Conservation (phyloP, 2,797 vertebrate genomes). For the Pseudopleuronectes americanus region DNA sequence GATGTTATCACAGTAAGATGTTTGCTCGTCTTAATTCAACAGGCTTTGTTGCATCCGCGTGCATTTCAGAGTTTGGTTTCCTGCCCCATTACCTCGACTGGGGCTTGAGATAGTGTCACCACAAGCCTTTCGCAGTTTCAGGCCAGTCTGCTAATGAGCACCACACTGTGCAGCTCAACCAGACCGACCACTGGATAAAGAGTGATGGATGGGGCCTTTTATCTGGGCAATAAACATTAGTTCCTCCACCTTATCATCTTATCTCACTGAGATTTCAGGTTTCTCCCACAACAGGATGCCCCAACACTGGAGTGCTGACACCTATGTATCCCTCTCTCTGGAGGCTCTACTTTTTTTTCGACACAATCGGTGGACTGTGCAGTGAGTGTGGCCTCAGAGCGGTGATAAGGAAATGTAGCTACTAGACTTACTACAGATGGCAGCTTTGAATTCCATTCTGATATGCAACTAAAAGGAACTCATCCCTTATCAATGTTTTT, state of each 20-base stretch:
- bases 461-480: too few relatives aligned
- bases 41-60: conserved; percentile 18
- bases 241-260: conserved; percentile 80
- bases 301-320: conserved; percentile 53
- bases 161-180: conserved; percentile 16
- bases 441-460: not conserved
- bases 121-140: conserved; percentile 37
- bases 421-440: not conserved
- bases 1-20: conserved; percentile 61
- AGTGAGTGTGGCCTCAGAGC: not conserved
- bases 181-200: conserved; percentile 45
- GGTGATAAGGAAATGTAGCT: conserved; percentile 4
- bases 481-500: not conserved
- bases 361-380: conserved; percentile 19
- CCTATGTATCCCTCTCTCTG: conserved; percentile 53
- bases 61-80: conserved; percentile 39
- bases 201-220: conserved; percentile 77
- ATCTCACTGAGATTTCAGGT: conserved; percentile 74
- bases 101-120: conserved; percentile 26
- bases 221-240: conserved; percentile 77
- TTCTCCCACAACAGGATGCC: conserved; percentile 61
- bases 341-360: conserved; percentile 14
- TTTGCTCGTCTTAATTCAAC: conserved; percentile 55
- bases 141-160: conserved; percentile 30
- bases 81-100: not conserved